Conservation (phyloP, 2,888 invertebrate species). For the Pyrocoelia pectoralis region DNA sequence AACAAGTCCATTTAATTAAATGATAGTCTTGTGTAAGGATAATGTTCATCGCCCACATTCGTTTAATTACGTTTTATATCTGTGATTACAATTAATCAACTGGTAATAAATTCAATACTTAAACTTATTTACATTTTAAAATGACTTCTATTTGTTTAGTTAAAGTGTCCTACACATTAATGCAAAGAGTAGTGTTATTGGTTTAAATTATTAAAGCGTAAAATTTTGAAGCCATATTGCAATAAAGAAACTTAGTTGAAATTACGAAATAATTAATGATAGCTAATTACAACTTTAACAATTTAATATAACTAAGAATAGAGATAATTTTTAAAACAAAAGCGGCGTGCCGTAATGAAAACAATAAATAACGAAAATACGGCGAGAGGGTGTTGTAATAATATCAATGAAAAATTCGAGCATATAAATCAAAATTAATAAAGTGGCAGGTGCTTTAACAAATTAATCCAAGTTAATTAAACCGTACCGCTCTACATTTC, state of each 20-base stretch:
- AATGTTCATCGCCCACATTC: slow-evolving; percentile 8
- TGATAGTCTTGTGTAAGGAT: background rate
- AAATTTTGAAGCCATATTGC: too few species aligned
- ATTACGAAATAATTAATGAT: background rate
- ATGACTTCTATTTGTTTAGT: background rate
- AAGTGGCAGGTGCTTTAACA: slow-evolving; percentile 20
- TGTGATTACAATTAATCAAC: slow-evolving; percentile 6
- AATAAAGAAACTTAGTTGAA: too few species aligned
- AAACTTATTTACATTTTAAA: background rate
- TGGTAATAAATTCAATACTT: background rate
- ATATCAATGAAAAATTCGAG: slow-evolving; percentile 21
- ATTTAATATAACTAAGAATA: background rate
- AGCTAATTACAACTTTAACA: background rate
- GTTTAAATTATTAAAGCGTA: too few species aligned
- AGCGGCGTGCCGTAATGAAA: slow-evolving; percentile 1
- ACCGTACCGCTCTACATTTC: slow-evolving; percentile 26
- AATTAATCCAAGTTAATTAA: slow-evolving; percentile 39
- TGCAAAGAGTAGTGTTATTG: too few species aligned
- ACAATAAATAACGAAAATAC: slow-evolving; percentile 5
- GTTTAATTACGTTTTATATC: slow-evolving; percentile 10
- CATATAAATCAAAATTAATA: slow-evolving; percentile 25
- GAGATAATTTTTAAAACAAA: slow-evolving; percentile 1
- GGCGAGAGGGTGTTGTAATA: background rate
- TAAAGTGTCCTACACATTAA: too few species aligned
- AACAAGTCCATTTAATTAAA: slow-evolving; percentile 4